Evolutionary conservation across 1,140 invertebrate species (phyloP), one percentile per base, ranked within the genome.

Genomic region (Tyrophagus putrescentiae): DNA sequence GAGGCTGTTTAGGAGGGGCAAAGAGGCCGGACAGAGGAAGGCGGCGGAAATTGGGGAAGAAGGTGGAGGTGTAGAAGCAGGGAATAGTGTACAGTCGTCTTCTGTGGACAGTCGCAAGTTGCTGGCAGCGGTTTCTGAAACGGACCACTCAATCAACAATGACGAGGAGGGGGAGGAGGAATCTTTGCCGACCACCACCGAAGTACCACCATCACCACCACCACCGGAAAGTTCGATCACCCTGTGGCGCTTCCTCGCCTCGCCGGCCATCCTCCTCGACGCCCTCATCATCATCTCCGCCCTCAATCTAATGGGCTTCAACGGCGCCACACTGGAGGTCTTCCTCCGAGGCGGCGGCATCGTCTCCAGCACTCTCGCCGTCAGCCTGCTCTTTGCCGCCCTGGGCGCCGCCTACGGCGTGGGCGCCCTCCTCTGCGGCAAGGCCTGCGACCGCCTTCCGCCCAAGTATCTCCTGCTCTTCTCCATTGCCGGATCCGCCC

Each of bases 261-360:
- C 52, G 2, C 11, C 45, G 28, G 54, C 44, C 45, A 44, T 62
- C 18, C 18, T 62, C 28, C 21, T 62, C 1, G 58, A 62, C 39
- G 2, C 61, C 11, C 50, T 62, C 11, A 27, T 39, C 16, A 58
- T 62, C 21, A 31, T 56, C 7, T 56, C 62, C 3, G 42, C 60
- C 23, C 18, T 58, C 2, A 45, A 27, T 31, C 41, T 62, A 16
- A 85, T 88, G 41, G 84, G 85, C 57, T 88, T 87, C 71, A 70
- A 87, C 2, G 80, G 83, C 68, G 84, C 85, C 0, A 87, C 84
- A 0, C 71, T 89, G 4, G 85, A 88, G 66, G 85, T 85, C 1
- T 85, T 88, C 76, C 69, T 89, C 11, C 69, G 84, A 64, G 79
- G 81, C 11, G 45, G 56, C 18, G 25, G 45, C 4, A 31, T 63